Evolutionary conservation across 2,888 invertebrate species (phyloP), one percentile per base, ranked within the genome.

Genomic region (Capitulum mitella): DNA sequence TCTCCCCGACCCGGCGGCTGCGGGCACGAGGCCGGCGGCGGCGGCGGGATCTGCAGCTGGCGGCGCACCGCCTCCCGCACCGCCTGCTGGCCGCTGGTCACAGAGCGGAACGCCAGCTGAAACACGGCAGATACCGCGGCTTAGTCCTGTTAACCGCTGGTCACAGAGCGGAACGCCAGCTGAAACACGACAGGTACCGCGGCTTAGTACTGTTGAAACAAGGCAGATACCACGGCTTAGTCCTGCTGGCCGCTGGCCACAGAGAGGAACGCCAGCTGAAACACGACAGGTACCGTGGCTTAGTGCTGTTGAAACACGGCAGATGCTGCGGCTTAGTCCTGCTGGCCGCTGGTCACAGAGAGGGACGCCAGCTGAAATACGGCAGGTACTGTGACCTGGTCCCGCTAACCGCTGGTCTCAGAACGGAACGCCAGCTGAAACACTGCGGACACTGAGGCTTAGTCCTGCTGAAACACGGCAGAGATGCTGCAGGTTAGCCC

Each of bases 121-220:
- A 83, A 83, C 37, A 43, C 43, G 74, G 29, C 51, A 6, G 19
- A 51, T 51, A 8, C 51, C 51, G 22, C 12, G 32, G 58, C 58
- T 19, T n/a, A n/a, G 29, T 6, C 3, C n/a, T 5, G 54, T 22
- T 93, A 89, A 26, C 84, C 83, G 83, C 91, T 89, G 84, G 90
- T 90, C 82, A 90, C 90, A 78, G 92, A 90, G 81, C 92, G 89
- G 86, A 92, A 92, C 81, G 92, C 90, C 83, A 93, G 88, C 92
- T 54, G 16, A 54, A 54, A 54, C 54, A 10, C 3, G 19, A 29
- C 58, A 10, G 58, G 29, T 1, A 58, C 58, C 3, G n/a, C 8
- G 58, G 5, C 5, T 19, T n/a, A n/a, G 29, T n/a, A 19, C 29
- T n/a, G 58, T 29, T 58, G 58, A 29, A 29, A 29, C 58, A 58